Base-by-base conservation (phyloP, 2,888 invertebrate species). In the Apocheima hispidaria region DNA sequence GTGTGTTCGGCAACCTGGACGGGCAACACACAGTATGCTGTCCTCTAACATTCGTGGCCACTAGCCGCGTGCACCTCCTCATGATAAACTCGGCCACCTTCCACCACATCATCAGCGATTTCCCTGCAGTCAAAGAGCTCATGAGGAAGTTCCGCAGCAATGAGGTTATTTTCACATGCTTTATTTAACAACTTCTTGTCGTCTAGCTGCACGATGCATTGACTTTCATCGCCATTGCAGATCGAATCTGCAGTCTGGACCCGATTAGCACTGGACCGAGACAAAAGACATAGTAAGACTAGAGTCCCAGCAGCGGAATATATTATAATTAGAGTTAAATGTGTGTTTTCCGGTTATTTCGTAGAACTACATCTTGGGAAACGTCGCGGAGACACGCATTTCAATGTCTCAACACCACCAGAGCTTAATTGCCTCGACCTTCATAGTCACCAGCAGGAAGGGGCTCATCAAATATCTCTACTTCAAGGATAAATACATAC, bases 1-100 rank as follows among this genome's bases (percentile, higher is more conserved):
- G 90, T 57, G 79, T 90, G 9, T 89, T 90, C 56, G 90, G 90
- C 2, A 89, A 90, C 68, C 63, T 90, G 49, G 80, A 82, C 20
- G 77, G 75, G 1, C 60, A 63, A 0, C 9, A 60, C 0, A 74
- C 79, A 0, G 67, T 77, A 16, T 75, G 83, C 9, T 81, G 79
- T 9, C 74, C 81, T 0, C 66, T 77, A 21, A 70, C 75, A 1
- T 71, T 87, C 14, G 75, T 76, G 21, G 80, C 88, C 0, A 70
- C 71, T 0, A 81, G 72, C 20, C 76, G 79, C 18, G 78, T 84
- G 0, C 90, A 89, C 49, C 69, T 90, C 5, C 73, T 90, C 30
- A 80, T 79, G 71, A 87, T 90, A 63, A 84, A 83, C 52, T 74
- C 88, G 0, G 21, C 60, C 5, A 71, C 70, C 0, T 89, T 90